phyloP scores from a whole-genome alignment of 2,888 invertebrate genomes.

The Cecidostiba fungosa region DNA sequence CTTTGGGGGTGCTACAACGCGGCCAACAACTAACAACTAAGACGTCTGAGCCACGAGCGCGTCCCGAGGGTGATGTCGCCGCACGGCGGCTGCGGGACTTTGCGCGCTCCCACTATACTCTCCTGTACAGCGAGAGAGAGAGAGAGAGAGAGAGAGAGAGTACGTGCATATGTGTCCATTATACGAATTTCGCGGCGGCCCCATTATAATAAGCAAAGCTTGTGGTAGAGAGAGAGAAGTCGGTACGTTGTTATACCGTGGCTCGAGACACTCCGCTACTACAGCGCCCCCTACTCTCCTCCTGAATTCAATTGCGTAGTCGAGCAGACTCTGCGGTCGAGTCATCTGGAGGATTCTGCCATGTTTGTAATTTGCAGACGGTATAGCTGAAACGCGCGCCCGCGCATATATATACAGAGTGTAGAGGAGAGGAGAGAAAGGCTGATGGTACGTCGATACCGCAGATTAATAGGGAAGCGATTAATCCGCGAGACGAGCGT shows the following conservation, averaged over 20 bases:
- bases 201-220: constrained; percentile 79
- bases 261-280: not conserved
- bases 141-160: constrained; percentile 67
- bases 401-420: not conserved
- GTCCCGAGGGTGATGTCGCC: constrained; percentile 59
- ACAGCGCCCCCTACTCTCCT: not conserved
- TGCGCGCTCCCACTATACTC: not conserved
- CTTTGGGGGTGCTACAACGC: constrained; percentile 67
- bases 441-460: constrained; percentile 47
- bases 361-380: constrained; percentile 31
- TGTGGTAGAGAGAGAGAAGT: constrained; percentile 24
- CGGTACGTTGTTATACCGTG: not conserved
- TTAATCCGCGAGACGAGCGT: constrained; percentile 52
- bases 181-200: constrained; percentile 76
- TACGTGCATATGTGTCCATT: constrained; percentile 79
- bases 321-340: constrained; percentile 33
- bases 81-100: constrained; percentile 67
- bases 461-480: constrained; percentile 52
- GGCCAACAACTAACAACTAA: constrained; percentile 79
- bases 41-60: constrained; percentile 68
- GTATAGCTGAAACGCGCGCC: not conserved
- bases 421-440: not conserved
- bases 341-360: constrained; percentile 35
- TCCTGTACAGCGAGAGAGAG: constrained; percentile 67
- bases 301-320: constrained; percentile 48